Conservation (phyloP, 2,888 invertebrate genomes). For the Himalopsyche japonica region DNA sequence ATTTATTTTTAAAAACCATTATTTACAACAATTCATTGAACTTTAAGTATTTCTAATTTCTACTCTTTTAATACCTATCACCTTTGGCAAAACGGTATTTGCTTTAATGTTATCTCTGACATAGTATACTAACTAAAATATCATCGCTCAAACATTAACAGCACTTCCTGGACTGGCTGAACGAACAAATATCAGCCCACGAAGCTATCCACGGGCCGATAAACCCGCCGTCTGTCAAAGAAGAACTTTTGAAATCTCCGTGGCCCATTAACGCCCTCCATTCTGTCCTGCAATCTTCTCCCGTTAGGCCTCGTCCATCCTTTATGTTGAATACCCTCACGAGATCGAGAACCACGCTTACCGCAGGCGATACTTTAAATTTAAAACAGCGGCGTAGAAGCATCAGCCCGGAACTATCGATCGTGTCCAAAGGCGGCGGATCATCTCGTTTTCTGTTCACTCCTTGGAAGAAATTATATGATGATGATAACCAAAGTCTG, state of each 20-base stretch:
- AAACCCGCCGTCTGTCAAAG: background rate
- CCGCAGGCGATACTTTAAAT: slow-evolving; percentile 46
- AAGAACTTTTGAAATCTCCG: slow-evolving; percentile 41
- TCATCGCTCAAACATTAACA: slow-evolving; percentile 42
- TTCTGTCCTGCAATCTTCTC: slow-evolving; percentile 40
- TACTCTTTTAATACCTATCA: background rate
- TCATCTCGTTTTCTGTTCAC: background rate
- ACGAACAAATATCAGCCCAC: slow-evolving; percentile 54
- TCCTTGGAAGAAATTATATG: background rate
- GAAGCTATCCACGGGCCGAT: slow-evolving; percentile 52
- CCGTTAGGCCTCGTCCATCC: slow-evolving; percentile 52
- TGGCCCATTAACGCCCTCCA: slow-evolving; percentile 56
- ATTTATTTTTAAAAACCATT: too few species aligned
- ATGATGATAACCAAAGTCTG: background rate
- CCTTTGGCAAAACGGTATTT: too few species aligned
- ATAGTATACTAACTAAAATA: background rate
- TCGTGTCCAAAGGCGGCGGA: background rate
- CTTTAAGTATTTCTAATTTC: background rate
- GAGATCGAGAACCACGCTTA: slow-evolving; percentile 61
- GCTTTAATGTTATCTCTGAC: too few species aligned
- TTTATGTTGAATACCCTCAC: slow-evolving; percentile 60
- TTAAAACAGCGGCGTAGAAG: slow-evolving; percentile 46
- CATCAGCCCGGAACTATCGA: slow-evolving; percentile 46
- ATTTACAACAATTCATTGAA: too few species aligned
- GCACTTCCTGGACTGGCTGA: slow-evolving; percentile 51